Percentiles rank a stretch among this genome's conserved stretches.
Evolutionary conservation across 2,797 vertebrate species (phyloP).

Genomic region (Urophycis tenuis): DNA sequence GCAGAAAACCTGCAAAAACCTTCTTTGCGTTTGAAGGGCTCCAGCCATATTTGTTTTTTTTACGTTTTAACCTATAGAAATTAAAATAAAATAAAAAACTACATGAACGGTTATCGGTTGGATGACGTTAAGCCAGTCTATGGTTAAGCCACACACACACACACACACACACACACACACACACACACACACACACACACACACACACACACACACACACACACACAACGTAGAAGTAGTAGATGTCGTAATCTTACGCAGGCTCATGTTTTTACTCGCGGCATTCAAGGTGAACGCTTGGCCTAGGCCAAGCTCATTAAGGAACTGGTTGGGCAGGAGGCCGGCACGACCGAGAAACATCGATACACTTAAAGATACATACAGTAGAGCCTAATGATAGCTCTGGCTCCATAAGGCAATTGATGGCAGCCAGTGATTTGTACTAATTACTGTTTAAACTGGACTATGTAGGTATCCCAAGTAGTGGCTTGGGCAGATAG

Average conservation of each 20-base stretch:
- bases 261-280: background rate
- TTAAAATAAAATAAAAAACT: background rate
- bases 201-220: too few relatives aligned
- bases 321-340: background rate
- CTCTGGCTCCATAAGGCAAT: background rate
- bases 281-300: background rate
- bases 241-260: background rate
- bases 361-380: background rate
- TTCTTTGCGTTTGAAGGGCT: conserved; percentile 28
- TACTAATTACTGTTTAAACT: background rate
- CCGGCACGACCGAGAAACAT: background rate
- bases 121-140: background rate
- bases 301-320: background rate
- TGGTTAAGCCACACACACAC: too few relatives aligned
- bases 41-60: conserved; percentile 12
- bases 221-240: background rate
- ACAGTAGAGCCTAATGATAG: background rate
- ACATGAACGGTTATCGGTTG: background rate
- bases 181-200: too few relatives aligned
- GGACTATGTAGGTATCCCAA: too few relatives aligned
- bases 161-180: too few relatives aligned
- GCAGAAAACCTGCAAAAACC: conserved; percentile 1
- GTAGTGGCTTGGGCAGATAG: too few relatives aligned
- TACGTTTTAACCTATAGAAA: conserved; percentile 36
- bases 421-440: background rate